Percentiles rank a stretch among this genome's conserved stretches.
Evolutionary conservation across 1,140 invertebrate species (phyloP).

Genomic region (Nebria ingens): DNA sequence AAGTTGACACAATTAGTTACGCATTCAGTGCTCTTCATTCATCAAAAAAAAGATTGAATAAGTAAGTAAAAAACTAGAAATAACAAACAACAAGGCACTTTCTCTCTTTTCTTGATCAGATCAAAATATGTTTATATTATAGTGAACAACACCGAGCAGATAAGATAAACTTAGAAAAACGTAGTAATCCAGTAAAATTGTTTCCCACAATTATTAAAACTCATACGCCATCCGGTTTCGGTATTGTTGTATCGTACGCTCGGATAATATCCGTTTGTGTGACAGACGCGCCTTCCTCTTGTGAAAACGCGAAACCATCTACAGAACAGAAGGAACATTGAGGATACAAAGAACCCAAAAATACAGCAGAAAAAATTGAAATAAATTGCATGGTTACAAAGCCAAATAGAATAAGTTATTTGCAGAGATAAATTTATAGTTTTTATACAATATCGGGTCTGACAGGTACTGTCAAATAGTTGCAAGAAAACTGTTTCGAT

Average conservation of each 20-base stretch:
- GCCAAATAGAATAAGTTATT: no score
- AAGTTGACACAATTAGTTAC: slow-evolving; percentile 2
- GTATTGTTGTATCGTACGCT: slow-evolving; percentile 84
- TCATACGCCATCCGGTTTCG: slow-evolving; percentile 54
- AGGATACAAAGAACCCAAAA: no score
- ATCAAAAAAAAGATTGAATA: not conserved
- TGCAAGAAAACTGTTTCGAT: no score
- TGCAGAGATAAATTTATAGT: no score
- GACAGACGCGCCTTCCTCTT: slow-evolving; percentile 94
- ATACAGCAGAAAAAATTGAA: no score
- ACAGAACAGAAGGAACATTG: slow-evolving; percentile 14
- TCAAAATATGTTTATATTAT: not conserved
- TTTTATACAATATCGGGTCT: no score
- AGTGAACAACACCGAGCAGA: not conserved
- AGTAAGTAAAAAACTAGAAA: not conserved
- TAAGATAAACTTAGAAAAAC: no score
- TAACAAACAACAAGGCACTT: slow-evolving; percentile 6
- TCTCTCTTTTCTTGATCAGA: no score
- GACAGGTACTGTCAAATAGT: no score
- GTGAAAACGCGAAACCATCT: slow-evolving; percentile 98
- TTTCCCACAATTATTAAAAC: no score
- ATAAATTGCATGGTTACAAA: no score
- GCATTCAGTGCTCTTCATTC: not conserved
- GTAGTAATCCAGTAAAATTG: no score
- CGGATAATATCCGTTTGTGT: slow-evolving; percentile 86